Percentiles rank a stretch among this genome's conserved stretches.
Evolutionary conservation across 2,797 vertebrate species (phyloP).

Genomic region (Sebastes aleutianus): DNA sequence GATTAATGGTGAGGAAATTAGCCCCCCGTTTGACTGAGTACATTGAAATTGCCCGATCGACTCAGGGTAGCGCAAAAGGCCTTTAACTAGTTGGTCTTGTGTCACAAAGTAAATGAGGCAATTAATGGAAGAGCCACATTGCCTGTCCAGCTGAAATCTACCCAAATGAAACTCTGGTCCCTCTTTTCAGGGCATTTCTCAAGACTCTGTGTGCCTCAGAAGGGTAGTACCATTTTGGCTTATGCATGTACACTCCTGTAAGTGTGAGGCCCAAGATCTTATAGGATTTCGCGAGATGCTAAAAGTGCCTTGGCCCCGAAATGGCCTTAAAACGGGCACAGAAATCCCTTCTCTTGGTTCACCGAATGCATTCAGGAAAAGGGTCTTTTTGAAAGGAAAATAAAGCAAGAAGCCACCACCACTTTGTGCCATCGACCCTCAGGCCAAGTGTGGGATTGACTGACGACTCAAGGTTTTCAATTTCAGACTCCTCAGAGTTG

Average conservation of each 20-base stretch:
- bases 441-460: conserved; percentile 58
- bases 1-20: conserved; percentile 71
- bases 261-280: neutral
- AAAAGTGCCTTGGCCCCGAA: neutral
- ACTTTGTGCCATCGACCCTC: conserved; percentile 39
- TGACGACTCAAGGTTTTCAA: conserved; percentile 64
- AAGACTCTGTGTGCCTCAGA: neutral
- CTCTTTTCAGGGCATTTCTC: conserved; percentile 5
- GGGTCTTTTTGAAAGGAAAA: conserved; percentile 57
- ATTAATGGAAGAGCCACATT: conserved; percentile 52
- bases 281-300: neutral
- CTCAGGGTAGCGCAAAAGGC: conserved; percentile 29
- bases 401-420: conserved; percentile 47
- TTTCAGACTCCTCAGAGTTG: conserved; percentile 70
- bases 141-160: conserved; percentile 31
- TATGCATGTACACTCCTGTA: neutral
- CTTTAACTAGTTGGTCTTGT: conserved; percentile 70
- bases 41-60: conserved; percentile 41
- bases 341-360: conserved; percentile 27
- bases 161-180: conserved; percentile 32
- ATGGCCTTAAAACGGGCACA: conserved; percentile 1
- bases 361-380: conserved; percentile 42
- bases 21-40: conserved; percentile 50
- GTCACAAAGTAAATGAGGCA: conserved; percentile 61
- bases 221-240: neutral